Evolutionary conservation across 2,797 vertebrate genomes (phyloP), one percentile per base, ranked within the genome.

Genomic region (Sardinella longiceps): DNA sequence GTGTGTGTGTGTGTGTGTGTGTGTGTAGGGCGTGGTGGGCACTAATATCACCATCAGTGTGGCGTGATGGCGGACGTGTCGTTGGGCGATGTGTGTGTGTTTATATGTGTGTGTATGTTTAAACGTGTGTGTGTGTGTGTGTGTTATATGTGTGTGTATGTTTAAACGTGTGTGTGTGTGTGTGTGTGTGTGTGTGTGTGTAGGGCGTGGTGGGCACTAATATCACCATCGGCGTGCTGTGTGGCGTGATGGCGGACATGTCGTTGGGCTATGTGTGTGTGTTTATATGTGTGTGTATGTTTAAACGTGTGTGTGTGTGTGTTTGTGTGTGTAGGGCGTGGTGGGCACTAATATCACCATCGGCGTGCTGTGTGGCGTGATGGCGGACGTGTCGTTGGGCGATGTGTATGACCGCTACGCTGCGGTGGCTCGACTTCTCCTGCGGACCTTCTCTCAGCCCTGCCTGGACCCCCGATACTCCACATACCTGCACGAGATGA

Each of bases 141-240:
- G 48, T 70, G 46, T 14, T 80, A 23, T 80, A 6, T 43, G 39
- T 37, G 74, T 37, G 56, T 23, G 20, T 23, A 23, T 58, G 18
- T 58, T 20, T n/a, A 2, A 3, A 6, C 23, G 15, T 66, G 25
- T 30, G 39, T 80, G 39, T 80, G 33, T 80, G 77, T 80, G 77
- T 86, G 25, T 3, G 45, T 46, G 60, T 14, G 14, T 81, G 25
- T 86, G 50, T 82, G 45, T 51, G 14, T 11, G 11, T 80, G 50
- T 23, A 96, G 94, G 91, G 93, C 1, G 85, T 83, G 5, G 33
- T 80, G 37, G 93, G 92, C 58, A 93, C 91, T 48, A 94, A 95
- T 87, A 88, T 95, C 84, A 95, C 95, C 58, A 94, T 94, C 84
- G 90, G 93, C 84, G 91, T 94, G 51, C 88, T 95, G 80, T 95